Evolutionary conservation across 2,797 vertebrate genomes (phyloP).

Genomic region (Enteromius trimaculatus): DNA sequence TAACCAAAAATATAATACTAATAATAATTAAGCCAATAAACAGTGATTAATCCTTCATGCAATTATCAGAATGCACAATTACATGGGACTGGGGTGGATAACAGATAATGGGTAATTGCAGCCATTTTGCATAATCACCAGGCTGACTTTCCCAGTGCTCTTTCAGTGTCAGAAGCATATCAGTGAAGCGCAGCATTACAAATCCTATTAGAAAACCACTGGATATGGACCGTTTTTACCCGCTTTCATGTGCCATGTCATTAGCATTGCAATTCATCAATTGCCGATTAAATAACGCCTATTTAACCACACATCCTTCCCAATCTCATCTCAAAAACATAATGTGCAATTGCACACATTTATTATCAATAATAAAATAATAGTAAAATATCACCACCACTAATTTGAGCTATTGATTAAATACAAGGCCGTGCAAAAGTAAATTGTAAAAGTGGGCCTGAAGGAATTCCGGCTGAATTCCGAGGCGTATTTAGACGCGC

Average conservation of each 20-base stretch:
- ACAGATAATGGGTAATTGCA: conserved; percentile 66
- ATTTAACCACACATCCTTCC: conserved; percentile 76
- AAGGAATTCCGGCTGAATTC: no score
- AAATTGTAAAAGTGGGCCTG: conserved; percentile 25
- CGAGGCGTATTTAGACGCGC: background rate
- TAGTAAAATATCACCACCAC: background rate
- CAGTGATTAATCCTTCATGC: conserved; percentile 68
- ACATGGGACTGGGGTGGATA: conserved; percentile 58
- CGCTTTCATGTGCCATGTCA: conserved; percentile 85
- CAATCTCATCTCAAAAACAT: conserved; percentile 14
- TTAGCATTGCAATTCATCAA: conserved; percentile 88
- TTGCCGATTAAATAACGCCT: conserved; percentile 83
- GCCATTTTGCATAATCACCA: conserved; percentile 70
- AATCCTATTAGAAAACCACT: conserved; percentile 96
- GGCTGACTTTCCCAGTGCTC: conserved; percentile 64
- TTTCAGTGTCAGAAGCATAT: conserved; percentile 73
- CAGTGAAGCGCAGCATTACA: conserved; percentile 85
- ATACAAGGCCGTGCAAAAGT: conserved; percentile 24
- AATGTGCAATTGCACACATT: background rate
- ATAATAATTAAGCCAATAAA: conserved; percentile 54
- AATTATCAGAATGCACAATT: conserved; percentile 72
- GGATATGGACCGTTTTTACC: conserved; percentile 86
- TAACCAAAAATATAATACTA: conserved; percentile 35
- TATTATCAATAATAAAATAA: background rate
- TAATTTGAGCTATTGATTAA: background rate